Evolutionary conservation across 2,113 vertebrate species (phyloP), one percentile per base, ranked within the genome.

Genomic region (Onychorhynchus coronatus): DNA sequence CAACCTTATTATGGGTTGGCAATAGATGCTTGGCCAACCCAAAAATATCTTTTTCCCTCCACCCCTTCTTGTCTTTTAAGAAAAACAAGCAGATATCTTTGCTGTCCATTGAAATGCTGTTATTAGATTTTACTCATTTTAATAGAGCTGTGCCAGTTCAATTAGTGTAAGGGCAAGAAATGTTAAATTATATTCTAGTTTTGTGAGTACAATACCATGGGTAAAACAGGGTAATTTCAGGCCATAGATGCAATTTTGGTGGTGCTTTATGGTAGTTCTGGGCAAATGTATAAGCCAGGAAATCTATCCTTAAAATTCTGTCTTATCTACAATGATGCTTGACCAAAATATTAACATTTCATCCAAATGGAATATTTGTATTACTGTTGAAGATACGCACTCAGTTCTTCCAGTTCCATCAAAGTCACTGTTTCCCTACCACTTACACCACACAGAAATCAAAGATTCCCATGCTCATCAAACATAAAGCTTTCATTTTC

Each of bases 1-100:
- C 95, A 95, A 61, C 91, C 92, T 94, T 98, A 98, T 98, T 98
- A 97, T 96, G 78, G 83, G 74, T 95, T 86, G 66, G 91, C 91
- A 97, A 96, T 94, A 96, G 98, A 97, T 97, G 91, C 87, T 94
- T 97, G 97, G 52, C 84, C 89, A 95, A 87, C 89, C 68, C 86
- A 5, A 97, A 97, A 92, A 91, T 72, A 89, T 85, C 73, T 79
- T 85, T 89, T 74, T 2, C 8, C 22, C 27, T 30, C 35, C 28
- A 12, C 31, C 27, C 35, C 13, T 92, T 71, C 91, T 91, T 87
- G 47, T 95, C 76, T 95, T 89, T 74, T 91, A 93, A 81, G 93
- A 85, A 93, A 93, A 96, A 87, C 89, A 95, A 96, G 91, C 67
- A 76, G 85, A 83, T 82, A 77, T 91, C 88, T 63, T 96, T 95